These are phyloP conservation scores for Lithophane ornitopus DNA, from an alignment of 2,888 invertebrate genomes.

Conservation along the genomic window DNA sequence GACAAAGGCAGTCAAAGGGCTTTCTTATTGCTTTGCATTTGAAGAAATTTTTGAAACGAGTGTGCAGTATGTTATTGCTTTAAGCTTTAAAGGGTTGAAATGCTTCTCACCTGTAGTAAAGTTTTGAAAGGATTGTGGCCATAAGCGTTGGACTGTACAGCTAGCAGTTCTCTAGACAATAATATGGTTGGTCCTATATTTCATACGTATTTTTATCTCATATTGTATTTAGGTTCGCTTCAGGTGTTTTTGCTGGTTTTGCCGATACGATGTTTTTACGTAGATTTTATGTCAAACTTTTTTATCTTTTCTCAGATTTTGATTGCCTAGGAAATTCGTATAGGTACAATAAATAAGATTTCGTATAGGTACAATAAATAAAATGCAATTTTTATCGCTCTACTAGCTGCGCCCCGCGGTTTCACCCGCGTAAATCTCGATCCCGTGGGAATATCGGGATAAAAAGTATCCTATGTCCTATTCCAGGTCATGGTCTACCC, in stretches of 20 bases:
- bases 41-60: slow-evolving; percentile 31
- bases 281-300: not conserved
- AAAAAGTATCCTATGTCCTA: too few relatives aligned
- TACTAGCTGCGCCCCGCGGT: too few relatives aligned
- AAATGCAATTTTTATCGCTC: not conserved
- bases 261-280: too few relatives aligned
- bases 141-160: slow-evolving; percentile 16
- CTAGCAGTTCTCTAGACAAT: not conserved
- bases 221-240: not conserved
- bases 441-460: too few relatives aligned
- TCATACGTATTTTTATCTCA: too few relatives aligned
- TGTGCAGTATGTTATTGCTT: slow-evolving; percentile 32
- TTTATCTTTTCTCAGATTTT: not conserved
- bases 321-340: not conserved
- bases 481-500: too few relatives aligned
- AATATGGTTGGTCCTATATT: too few relatives aligned
- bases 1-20: slow-evolving; percentile 44
- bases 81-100: slow-evolving; percentile 19
- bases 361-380: too few relatives aligned
- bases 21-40: slow-evolving; percentile 49
- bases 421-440: too few relatives aligned
- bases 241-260: not conserved
- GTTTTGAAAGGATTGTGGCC: slow-evolving; percentile 36
- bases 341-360: too few relatives aligned
- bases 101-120: slow-evolving; percentile 47